Conservation (phyloP, 2,888 invertebrate species). For the Meghimatium bilineatum region DNA sequence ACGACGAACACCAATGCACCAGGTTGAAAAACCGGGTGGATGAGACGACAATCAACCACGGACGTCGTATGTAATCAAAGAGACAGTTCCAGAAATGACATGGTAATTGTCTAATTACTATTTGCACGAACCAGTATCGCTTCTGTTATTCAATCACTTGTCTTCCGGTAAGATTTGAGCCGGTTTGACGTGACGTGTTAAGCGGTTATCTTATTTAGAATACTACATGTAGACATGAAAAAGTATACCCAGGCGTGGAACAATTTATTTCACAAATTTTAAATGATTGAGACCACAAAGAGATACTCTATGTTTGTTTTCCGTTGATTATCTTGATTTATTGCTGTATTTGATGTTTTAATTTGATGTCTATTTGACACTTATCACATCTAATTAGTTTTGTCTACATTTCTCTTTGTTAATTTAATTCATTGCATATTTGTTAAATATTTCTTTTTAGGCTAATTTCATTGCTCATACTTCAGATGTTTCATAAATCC, state of each 20-base stretch:
- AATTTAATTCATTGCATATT: no score
- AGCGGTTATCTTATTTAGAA: not conserved
- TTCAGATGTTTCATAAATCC: no score
- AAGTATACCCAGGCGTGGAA: not conserved
- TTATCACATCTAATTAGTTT: not conserved
- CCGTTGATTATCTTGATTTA: not conserved
- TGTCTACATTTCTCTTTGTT: not conserved
- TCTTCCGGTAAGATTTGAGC: not conserved
- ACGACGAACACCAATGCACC: not conserved
- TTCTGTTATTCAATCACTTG: not conserved
- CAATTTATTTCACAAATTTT: not conserved
- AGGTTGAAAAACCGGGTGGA: not conserved
- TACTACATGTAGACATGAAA: not conserved
- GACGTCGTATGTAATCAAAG: constrained; percentile 24
- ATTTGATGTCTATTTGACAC: not conserved
- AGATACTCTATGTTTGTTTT: not conserved
- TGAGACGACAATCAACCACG: constrained; percentile 11
- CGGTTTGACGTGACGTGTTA: not conserved
- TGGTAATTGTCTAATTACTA: constrained; percentile 35
- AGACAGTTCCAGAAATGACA: constrained; percentile 2
- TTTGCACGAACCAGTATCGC: constrained; percentile 23
- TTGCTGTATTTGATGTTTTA: not conserved
- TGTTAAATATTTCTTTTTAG: no score
- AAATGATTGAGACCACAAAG: not conserved
- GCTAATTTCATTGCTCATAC: no score